phyloP scores from a whole-genome alignment of 1,140 invertebrate species.

The Papilio helenus region DNA sequence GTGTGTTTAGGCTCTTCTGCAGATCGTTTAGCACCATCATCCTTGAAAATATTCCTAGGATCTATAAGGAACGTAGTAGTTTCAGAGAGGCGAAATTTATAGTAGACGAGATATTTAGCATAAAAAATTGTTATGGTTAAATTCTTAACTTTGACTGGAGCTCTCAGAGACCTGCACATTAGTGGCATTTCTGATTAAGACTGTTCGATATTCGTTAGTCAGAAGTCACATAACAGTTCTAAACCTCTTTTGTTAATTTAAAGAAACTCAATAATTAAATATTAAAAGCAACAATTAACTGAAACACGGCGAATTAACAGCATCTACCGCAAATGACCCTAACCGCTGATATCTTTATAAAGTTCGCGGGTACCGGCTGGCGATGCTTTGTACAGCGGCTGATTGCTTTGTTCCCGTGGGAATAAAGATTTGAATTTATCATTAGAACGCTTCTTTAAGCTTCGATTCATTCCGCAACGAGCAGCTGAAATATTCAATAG shows the following conservation, averaged over 20 bases:
- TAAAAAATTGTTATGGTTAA: no score
- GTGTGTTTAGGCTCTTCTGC: conserved; percentile 13
- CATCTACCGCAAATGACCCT: conserved; percentile 42
- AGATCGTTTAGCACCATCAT: neutral
- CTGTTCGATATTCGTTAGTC: no score
- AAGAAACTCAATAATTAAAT: neutral
- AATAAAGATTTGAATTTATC: conserved; percentile 75
- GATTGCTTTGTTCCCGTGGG: conserved; percentile 71
- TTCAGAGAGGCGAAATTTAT: neutral
- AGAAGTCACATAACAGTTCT: no score
- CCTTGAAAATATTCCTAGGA: neutral
- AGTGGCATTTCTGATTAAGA: no score
- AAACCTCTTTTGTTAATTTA: no score
- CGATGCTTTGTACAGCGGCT: conserved; percentile 65
- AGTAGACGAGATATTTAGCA: neutral
- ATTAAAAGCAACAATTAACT: neutral
- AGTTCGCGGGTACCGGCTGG: conserved; percentile 52
- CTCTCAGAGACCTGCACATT: no score
- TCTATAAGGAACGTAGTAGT: neutral
- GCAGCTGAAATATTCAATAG: conserved; percentile 29
- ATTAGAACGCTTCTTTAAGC: conserved; percentile 63
- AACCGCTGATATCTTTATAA: conserved; percentile 47
- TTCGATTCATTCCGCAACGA: conserved; percentile 39
- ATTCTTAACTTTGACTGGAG: no score
- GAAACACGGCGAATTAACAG: neutral